Evolutionary conservation across 2,113 vertebrate species (phyloP), one percentile per base, ranked within the genome.

Genomic region (Hippocampus barbouri): DNA sequence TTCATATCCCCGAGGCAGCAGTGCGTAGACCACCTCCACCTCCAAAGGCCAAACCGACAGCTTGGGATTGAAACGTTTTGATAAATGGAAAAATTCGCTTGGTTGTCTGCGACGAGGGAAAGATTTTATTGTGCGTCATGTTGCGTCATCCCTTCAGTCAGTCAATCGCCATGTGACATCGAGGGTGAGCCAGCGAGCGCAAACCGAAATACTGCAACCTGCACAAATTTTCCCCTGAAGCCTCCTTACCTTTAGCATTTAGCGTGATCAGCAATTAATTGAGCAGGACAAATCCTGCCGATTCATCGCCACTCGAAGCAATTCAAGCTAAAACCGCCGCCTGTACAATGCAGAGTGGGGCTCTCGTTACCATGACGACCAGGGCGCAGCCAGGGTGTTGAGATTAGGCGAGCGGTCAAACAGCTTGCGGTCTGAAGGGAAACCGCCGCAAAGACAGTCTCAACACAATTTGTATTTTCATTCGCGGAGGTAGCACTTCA

Each of bases 1-100:
- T 82, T 83, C 43, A 54, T 71, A 65, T 78, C 80, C 78, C 76
- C 74, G 69, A 79, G 79, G 73, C 61, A 77, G 57, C 74, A 41
- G 69, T 53, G 65, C 63, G 57, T 68, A 68, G 75, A 73, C 76
- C 77, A 71, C 67, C 74, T 80, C 69, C 70, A 68, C 68, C 23
- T 80, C 66, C 66, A 67, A 76, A 78, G 71, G 77, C 76, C 65
- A 62, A 27, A 71, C 40, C 40, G 21, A 81, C 67, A 59, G 57
- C 23, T 73, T 71, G 57, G 56, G 34, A 62, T 67, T 78, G 43
- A 78, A 71, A 73, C 67, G 47, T 69, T 75, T 68, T 60, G 75
- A 70, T 76, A 81, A 76, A 79, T 75, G 68, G 41, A 75, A 56
- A 75, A 60, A 73, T 78, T 61, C 45, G 69, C 60, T 25, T 41